Evolutionary conservation across 1,140 invertebrate species (phyloP).

Genomic region (Mactra quadrangularis): DNA sequence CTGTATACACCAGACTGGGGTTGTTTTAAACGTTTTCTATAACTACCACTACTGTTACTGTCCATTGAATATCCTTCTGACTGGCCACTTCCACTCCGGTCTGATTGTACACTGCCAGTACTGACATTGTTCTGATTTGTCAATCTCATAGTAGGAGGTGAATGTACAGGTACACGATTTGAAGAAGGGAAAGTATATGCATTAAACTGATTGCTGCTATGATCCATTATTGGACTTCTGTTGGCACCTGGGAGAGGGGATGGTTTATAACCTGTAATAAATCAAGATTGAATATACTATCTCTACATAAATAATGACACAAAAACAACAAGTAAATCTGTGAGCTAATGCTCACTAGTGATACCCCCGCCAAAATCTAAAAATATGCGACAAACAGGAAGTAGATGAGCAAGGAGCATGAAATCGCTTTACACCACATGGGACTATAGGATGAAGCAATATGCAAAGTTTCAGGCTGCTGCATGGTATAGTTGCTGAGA

Average conservation of each 20-base stretch:
- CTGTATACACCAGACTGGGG: conserved; percentile 38
- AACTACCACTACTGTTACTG: conserved; percentile 68
- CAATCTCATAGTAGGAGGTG: conserved; percentile 40
- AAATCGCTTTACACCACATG: too few species aligned
- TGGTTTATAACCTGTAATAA: conserved; percentile 76
- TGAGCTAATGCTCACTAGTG: too few species aligned
- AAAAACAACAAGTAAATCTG: too few species aligned
- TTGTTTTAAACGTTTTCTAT: conserved; percentile 60
- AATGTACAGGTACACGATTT: conserved; percentile 62
- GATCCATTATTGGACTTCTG: conserved; percentile 67
- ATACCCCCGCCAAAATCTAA: too few species aligned
- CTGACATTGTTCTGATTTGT: conserved; percentile 60
- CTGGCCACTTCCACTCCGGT: conserved; percentile 52
- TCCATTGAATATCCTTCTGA: conserved; percentile 64
- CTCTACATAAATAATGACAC: too few species aligned
- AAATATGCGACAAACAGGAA: too few species aligned
- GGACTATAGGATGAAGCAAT: too few species aligned
- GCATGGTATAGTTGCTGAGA: too few species aligned
- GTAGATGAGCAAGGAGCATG: too few species aligned
- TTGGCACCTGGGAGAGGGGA: conserved; percentile 66
- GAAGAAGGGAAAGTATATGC: conserved; percentile 63
- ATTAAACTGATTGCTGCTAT: conserved; percentile 60
- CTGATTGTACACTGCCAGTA: conserved; percentile 61
- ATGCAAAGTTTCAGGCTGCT: too few species aligned
- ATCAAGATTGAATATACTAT: too few species aligned